Evolutionary conservation across 2,888 invertebrate species (phyloP).

Genomic region (Zaprionus lineosus): DNA sequence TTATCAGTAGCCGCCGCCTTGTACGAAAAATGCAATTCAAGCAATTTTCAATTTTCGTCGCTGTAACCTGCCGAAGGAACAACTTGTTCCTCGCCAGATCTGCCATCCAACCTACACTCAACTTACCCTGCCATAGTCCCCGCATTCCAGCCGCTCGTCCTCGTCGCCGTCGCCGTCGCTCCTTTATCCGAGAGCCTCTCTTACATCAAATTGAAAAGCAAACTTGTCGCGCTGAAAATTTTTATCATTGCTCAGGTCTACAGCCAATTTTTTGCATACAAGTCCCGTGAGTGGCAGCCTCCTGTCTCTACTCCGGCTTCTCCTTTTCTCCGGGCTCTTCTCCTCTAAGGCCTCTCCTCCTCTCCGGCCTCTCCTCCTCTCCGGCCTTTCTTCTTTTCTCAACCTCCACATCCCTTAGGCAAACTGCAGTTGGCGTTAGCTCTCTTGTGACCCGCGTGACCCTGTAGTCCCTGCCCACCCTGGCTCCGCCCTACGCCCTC

Average conservation of each 20-base stretch:
- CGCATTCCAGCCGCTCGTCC: not conserved
- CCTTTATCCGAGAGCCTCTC: slow-evolving; percentile 20
- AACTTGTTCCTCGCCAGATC: too few relatives aligned
- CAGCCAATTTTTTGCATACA: slow-evolving; percentile 62
- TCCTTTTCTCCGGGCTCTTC: too few relatives aligned
- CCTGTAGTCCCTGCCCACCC: not conserved
- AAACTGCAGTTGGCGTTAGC: slow-evolving; percentile 52
- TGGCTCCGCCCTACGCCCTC: too few relatives aligned
- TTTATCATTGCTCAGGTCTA: slow-evolving; percentile 64
- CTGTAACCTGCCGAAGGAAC: slow-evolving; percentile 32
- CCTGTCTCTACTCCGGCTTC: too few relatives aligned
- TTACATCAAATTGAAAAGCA: slow-evolving; percentile 67
- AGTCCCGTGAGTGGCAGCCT: too few relatives aligned
- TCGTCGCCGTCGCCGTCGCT: not conserved
- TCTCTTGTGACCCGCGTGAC: slow-evolving; percentile 16
- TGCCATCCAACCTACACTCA: slow-evolving; percentile 21
- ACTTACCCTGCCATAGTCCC: too few relatives aligned
- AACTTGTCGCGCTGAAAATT: slow-evolving; percentile 69
- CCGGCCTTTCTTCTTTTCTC: not conserved
- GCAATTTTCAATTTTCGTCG: slow-evolving; percentile 73
- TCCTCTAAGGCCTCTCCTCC: too few relatives aligned
- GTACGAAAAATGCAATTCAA: slow-evolving; percentile 64
- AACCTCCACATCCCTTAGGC: slow-evolving; percentile 22
- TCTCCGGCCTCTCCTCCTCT: too few relatives aligned
- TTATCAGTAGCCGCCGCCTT: slow-evolving; percentile 40